These are phyloP conservation scores for Ataeniobius toweri DNA, from an alignment of 2,797 vertebrate genomes.

Conservation along the genomic window DNA sequence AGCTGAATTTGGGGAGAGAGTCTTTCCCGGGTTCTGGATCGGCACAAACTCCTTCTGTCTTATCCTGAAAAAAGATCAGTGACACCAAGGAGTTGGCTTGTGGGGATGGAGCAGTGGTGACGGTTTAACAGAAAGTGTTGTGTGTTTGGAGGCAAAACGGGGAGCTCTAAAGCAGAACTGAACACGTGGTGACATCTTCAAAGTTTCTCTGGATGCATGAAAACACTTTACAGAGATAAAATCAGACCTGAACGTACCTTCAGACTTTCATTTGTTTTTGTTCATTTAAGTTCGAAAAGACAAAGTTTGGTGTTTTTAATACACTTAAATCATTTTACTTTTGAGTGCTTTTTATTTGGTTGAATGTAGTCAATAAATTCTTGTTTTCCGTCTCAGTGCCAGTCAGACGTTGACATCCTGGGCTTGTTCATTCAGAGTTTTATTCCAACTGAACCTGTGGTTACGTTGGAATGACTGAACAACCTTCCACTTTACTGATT, in stretches of 20 bases:
- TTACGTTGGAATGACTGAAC: neutral
- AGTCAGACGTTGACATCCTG: too few relatives aligned
- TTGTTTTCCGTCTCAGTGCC: conserved; percentile 22
- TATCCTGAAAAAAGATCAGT: conserved; percentile 72
- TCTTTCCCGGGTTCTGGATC: conserved; percentile 82
- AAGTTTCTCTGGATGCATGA: conserved; percentile 47
- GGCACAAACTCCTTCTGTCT: conserved; percentile 76
- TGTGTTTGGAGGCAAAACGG: conserved; percentile 51
- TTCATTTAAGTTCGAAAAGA: conserved; percentile 14
- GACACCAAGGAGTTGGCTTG: conserved; percentile 8
- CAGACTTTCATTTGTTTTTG: conserved; percentile 9
- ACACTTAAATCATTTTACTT: conserved; percentile 28
- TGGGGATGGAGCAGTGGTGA: neutral
- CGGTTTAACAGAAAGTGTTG: conserved; percentile 10
- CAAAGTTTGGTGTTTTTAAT: conserved; percentile 21
- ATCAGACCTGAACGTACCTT: conserved; percentile 4
- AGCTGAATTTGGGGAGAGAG: conserved; percentile 64
- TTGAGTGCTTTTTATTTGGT: conserved; percentile 47
- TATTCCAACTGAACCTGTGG: neutral
- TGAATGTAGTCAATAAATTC: conserved; percentile 54
- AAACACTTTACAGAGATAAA: conserved; percentile 4
- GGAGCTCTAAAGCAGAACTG: conserved; percentile 13
- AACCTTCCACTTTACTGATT: neutral
- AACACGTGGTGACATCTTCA: neutral
- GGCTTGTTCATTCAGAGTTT: neutral